A percentile compares a stretch with the other conserved stretches of the same genome.
These are phyloP conservation scores for Chironex yamaguchii DNA, from an alignment of 30 jellyfish, hydroid and myxozoan species.

Conservation along the genomic window DNA sequence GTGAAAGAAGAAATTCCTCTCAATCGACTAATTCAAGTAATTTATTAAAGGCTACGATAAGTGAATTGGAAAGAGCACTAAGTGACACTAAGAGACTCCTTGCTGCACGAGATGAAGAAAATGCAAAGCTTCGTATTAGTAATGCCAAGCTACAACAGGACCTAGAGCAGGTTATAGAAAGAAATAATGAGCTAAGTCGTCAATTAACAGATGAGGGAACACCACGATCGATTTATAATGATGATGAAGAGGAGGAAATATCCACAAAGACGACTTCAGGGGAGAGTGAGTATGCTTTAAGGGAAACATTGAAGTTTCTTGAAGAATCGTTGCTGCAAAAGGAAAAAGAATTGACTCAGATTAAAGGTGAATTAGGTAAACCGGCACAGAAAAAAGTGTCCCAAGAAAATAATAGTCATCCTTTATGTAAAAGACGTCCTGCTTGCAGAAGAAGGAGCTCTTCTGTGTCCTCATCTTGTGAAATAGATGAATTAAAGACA, in stretches of 20 bases:
- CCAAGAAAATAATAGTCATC: background rate
- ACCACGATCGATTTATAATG: background rate
- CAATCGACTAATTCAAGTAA: background rate
- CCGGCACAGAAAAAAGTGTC: background rate
- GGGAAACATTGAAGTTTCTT: background rate
- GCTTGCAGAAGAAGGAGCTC: background rate
- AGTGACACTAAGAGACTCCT: constrained; percentile 70
- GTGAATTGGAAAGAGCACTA: constrained; percentile 86
- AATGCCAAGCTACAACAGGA: constrained; percentile 14
- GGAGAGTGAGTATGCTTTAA: background rate
- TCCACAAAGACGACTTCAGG: background rate
- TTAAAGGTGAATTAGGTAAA: background rate
- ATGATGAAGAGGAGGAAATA: background rate
- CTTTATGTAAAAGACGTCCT: background rate
- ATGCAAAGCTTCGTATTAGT: constrained; percentile 57
- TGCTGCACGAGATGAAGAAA: constrained; percentile 71
- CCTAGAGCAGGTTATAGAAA: constrained; percentile 41
- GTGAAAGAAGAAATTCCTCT: background rate
- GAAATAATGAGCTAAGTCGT: constrained; percentile 13
- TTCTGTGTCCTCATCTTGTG: background rate
- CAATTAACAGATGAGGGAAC: constrained; percentile 23
- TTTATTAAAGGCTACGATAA: constrained; percentile 30
- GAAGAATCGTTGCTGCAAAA: background rate
- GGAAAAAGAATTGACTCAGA: background rate
- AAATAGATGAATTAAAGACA: constrained; percentile 31